Evolutionary conservation across 2,113 vertebrate genomes (phyloP).

Genomic region (Halcyon malimbica): DNA sequence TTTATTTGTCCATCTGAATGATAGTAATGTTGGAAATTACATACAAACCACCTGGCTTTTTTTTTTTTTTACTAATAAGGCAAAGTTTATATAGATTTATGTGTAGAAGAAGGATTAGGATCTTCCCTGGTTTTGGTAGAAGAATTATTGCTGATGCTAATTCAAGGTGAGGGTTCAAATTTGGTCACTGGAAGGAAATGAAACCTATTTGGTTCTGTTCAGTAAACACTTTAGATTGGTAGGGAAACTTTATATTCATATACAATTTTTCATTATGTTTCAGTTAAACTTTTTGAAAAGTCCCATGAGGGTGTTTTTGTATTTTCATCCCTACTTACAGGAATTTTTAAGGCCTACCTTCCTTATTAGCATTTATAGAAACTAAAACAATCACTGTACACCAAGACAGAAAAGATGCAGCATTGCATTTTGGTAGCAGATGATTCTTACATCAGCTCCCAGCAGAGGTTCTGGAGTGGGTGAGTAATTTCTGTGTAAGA

Average conservation of each 20-base stretch:
- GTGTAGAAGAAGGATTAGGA: conserved; percentile 59
- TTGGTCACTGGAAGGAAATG: conserved; percentile 57
- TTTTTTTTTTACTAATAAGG: conserved; percentile 68
- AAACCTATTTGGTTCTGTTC: conserved; percentile 33
- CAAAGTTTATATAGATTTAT: conserved; percentile 72
- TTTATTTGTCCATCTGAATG: conserved; percentile 86
- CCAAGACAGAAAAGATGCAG: neutral
- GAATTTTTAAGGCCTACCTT: neutral
- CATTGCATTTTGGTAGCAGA: neutral
- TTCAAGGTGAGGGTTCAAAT: conserved; percentile 68
- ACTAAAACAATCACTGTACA: neutral
- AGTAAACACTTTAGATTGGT: conserved; percentile 24
- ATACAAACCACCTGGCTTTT: conserved; percentile 79
- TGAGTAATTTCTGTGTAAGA: neutral
- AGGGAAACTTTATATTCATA: conserved; percentile 22
- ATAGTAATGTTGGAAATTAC: conserved; percentile 79
- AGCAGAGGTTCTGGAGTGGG: neutral
- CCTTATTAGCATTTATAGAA: neutral
- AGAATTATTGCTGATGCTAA: conserved; percentile 54
- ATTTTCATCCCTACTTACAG: neutral
- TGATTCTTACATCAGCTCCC: accelerated
- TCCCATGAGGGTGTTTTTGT: neutral
- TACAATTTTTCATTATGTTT: neutral
- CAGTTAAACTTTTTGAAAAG: conserved; percentile 12
- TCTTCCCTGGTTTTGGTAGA: conserved; percentile 62